Evolutionary conservation across 2,113 vertebrate species (phyloP).

Genomic region (Mobula hypostoma): DNA sequence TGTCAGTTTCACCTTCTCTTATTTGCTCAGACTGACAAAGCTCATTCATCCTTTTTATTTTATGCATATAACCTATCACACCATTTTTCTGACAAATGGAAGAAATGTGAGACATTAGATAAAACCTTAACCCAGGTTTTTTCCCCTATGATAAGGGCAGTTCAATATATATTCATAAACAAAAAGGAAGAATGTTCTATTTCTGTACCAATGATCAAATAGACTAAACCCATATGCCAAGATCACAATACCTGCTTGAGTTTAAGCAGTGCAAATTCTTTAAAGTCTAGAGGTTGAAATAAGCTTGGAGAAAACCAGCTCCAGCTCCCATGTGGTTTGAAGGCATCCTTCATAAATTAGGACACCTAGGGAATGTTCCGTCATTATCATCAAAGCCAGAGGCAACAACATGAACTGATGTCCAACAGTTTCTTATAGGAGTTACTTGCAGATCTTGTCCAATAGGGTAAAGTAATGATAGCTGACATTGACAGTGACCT

Average conservation of each 20-base stretch:
- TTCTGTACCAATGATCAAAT: neutral
- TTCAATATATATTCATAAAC: neutral
- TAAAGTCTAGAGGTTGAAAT: neutral
- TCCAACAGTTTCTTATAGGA: neutral
- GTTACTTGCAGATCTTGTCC: neutral
- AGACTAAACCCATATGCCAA: neutral
- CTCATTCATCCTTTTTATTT: constrained; percentile 11
- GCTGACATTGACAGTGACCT: neutral
- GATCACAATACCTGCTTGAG: neutral
- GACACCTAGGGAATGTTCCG: neutral
- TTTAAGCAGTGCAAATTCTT: neutral
- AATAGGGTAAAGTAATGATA: neutral
- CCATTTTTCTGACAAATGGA: constrained; percentile 7
- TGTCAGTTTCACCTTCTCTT: constrained; percentile 24
- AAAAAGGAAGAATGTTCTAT: neutral
- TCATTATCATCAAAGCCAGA: neutral
- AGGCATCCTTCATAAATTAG: neutral
- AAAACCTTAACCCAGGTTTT: neutral
- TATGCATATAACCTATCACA: constrained; percentile 10
- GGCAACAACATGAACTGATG: no score
- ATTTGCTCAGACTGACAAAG: neutral
- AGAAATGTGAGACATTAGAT: constrained; percentile 10
- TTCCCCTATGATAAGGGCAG: neutral
- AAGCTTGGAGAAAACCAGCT: neutral
- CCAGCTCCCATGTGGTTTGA: neutral